Evolutionary conservation across 2,888 invertebrate species (phyloP).

Genomic region (Adelognathus sp.): DNA sequence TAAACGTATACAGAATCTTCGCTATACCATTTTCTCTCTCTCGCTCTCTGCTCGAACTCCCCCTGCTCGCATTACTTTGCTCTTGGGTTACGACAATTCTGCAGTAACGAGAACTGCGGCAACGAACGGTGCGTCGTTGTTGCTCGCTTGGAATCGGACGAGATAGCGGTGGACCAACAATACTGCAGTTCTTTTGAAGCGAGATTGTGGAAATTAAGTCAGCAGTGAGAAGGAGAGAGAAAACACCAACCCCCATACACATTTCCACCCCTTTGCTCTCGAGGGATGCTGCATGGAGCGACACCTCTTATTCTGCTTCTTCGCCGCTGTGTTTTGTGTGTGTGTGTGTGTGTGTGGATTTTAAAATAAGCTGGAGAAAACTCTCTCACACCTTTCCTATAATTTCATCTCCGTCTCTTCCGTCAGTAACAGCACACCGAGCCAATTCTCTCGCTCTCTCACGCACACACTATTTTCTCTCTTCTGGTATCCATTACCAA

Average conservation of each 20-base stretch:
- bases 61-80: conserved; percentile 24
- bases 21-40: not conserved
- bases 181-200: conserved; percentile 56
- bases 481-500: conserved; percentile 52
- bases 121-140: not conserved
- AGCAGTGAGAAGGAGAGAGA: conserved; percentile 49
- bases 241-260: conserved; percentile 62
- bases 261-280: conserved; percentile 28
- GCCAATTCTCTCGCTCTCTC: conserved; percentile 33
- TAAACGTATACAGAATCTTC: conserved; percentile 38
- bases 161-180: conserved; percentile 40
- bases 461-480: conserved; percentile 24
- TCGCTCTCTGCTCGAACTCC: not conserved
- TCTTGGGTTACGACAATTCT: conserved; percentile 17
- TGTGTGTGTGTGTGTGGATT: conserved; percentile 76
- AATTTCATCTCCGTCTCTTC: conserved; percentile 59
- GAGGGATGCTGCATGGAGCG: conserved; percentile 62
- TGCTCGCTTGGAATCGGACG: conserved; percentile 1
- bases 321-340: too few species aligned
- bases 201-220: conserved; percentile 77
- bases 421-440: too few species aligned
- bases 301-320: conserved; percentile 71
- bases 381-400: conserved; percentile 25
- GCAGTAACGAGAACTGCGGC: conserved; percentile 30
- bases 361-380: conserved; percentile 74